phyloP scores from a whole-genome alignment of 2,797 vertebrate genomes.

The Lateolabrax maculatus region DNA sequence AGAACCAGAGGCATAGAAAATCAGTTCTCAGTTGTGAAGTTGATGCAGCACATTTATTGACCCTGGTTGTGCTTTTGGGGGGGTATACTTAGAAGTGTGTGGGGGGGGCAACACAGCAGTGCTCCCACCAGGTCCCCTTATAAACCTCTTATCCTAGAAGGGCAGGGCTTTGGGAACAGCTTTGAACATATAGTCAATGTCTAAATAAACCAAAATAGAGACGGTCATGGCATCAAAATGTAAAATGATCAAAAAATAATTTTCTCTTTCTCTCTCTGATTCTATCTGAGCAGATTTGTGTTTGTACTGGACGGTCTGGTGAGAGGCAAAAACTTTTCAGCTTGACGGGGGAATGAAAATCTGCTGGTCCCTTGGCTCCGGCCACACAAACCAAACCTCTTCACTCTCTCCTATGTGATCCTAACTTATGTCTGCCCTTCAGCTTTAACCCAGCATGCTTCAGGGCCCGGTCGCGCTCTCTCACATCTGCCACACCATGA shows the following conservation, averaged over 20 bases:
- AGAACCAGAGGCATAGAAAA: background rate
- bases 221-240: background rate
- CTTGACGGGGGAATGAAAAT: slow-evolving; percentile 16
- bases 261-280: no score
- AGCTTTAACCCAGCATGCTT: slow-evolving; percentile 64
- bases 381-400: slow-evolving; percentile 4
- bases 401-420: slow-evolving; percentile 27
- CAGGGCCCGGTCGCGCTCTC: slow-evolving; percentile 32
- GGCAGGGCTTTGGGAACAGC: background rate
- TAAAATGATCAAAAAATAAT: background rate
- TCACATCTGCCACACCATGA: slow-evolving; percentile 25
- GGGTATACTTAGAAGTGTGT: no score
- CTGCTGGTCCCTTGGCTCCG: background rate
- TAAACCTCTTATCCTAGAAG: background rate
- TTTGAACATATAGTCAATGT: background rate
- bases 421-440: slow-evolving; percentile 28
- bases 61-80: background rate
- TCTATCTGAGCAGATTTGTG: no score
- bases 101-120: background rate
- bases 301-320: no score
- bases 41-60: background rate
- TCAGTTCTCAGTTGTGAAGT: background rate
- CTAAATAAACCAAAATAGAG: background rate
- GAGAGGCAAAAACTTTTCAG: background rate
- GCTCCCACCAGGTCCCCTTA: background rate